phyloP scores from a whole-genome alignment of 2,888 invertebrate species.

The Salticus scenicus region DNA sequence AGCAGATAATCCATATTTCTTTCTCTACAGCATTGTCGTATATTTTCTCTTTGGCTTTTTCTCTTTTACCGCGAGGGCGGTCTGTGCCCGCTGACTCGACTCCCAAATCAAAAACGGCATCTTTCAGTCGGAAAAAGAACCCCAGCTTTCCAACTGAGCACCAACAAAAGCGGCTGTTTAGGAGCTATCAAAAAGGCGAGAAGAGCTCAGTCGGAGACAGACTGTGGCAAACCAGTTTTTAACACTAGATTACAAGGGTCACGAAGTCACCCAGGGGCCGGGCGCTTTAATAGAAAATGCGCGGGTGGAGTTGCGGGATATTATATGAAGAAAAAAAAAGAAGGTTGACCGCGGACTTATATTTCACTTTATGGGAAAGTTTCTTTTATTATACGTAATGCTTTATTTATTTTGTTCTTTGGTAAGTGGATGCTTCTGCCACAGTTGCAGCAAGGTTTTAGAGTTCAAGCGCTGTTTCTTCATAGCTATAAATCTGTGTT shows the following conservation, averaged over 20 bases:
- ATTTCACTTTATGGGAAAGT: slow-evolving; percentile 26
- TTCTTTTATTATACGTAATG: background rate
- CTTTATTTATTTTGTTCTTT: background rate
- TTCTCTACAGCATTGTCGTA: too few species aligned
- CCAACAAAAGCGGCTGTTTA: slow-evolving; percentile 53
- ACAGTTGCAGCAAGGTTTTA: too few species aligned
- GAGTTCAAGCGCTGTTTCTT: too few species aligned
- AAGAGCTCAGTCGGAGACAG: slow-evolving; percentile 21
- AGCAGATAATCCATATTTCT: too few species aligned
- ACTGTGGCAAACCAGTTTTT: slow-evolving; percentile 39
- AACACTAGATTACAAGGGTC: slow-evolving; percentile 40
- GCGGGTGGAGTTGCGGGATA: background rate
- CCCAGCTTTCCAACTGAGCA: slow-evolving; percentile 11
- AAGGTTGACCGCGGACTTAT: slow-evolving; percentile 17
- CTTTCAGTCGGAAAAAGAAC: slow-evolving; percentile 25
- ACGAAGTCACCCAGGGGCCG: slow-evolving; percentile 23
- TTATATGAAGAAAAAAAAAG: background rate
- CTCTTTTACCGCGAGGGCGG: slow-evolving; percentile 25
- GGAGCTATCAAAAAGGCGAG: slow-evolving; percentile 34
- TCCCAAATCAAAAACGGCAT: background rate
- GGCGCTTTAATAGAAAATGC: background rate
- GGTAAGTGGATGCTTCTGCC: background rate
- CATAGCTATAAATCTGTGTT: too few species aligned
- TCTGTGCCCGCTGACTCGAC: slow-evolving; percentile 2
- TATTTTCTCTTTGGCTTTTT: background rate